phyloP scores from a whole-genome alignment of 1,140 invertebrate species.

The Heliconius melpomene region DNA sequence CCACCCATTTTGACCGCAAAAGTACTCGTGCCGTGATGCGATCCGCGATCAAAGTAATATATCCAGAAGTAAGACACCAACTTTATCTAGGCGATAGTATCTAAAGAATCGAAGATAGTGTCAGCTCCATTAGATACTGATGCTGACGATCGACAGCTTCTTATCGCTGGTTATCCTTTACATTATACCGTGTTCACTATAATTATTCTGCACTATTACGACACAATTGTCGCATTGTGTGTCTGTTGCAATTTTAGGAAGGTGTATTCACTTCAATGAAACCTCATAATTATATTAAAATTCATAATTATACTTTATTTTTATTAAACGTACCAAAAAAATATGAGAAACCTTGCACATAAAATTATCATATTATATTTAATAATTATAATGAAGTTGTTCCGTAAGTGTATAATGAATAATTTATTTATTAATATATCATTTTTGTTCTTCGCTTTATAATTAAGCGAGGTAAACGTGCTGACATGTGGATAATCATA shows the following conservation, averaged over 20 bases:
- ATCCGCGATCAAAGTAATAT: conserved; percentile 60
- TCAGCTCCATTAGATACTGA: conserved; percentile 49
- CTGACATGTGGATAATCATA: no score
- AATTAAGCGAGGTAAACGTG: no score
- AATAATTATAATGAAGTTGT: no score
- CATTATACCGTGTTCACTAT: background rate
- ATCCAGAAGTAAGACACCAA: conserved; percentile 53
- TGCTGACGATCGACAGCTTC: conserved; percentile 55
- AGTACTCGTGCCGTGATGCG: conserved; percentile 48
- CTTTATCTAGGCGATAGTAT: conserved; percentile 69
- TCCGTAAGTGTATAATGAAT: no score
- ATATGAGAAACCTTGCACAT: background rate
- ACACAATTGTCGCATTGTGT: background rate
- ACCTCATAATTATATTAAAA: background rate
- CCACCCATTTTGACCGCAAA: conserved; percentile 66
- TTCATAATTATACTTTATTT: background rate
- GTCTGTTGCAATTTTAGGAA: background rate
- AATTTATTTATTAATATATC: no score
- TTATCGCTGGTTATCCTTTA: conserved; percentile 20
- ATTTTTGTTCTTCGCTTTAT: no score
- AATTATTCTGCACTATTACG: background rate
- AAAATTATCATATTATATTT: background rate
- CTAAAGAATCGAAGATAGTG: conserved; percentile 55
- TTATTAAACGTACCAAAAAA: background rate
- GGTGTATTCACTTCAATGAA: background rate